Evolutionary conservation across 1,140 invertebrate genomes (phyloP).

Genomic region (Eciton burchellii): DNA sequence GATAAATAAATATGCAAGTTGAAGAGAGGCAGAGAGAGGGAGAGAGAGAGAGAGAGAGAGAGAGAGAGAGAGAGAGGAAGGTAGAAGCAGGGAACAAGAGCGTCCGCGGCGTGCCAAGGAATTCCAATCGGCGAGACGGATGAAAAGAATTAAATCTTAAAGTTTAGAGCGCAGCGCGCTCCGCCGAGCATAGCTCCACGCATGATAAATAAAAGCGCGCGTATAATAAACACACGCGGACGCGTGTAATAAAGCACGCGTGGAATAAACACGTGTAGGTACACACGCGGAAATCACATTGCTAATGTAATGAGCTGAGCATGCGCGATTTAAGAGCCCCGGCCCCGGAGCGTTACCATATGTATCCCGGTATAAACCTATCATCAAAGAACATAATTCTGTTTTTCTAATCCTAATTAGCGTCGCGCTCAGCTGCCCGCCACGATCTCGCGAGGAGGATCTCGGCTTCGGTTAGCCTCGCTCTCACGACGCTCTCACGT

Average conservation of each 20-base stretch:
- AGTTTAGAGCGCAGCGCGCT: background rate
- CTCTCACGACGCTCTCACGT: slow-evolving; percentile 4
- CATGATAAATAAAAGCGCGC: no score
- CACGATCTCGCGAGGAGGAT: slow-evolving; percentile 16
- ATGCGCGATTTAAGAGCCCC: slow-evolving; percentile 46
- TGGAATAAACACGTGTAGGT: slow-evolving; percentile 43
- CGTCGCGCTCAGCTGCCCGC: slow-evolving; percentile 36
- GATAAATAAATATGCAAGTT: background rate
- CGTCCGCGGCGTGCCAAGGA: background rate
- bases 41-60: no score
- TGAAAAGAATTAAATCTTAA: background rate
- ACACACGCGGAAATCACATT: slow-evolving; percentile 37
- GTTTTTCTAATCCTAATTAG: slow-evolving; percentile 48
- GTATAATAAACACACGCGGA: slow-evolving; percentile 41
- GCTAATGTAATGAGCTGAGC: slow-evolving; percentile 51
- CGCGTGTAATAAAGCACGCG: slow-evolving; percentile 12
- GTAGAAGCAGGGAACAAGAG: background rate
- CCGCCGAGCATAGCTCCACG: background rate
- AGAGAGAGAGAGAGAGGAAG: background rate
- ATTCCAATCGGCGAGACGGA: background rate
- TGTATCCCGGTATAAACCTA: slow-evolving; percentile 39
- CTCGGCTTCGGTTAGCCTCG: background rate
- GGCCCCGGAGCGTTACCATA: slow-evolving; percentile 12
- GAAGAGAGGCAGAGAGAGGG: background rate
- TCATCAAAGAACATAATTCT: slow-evolving; percentile 51